Evolutionary conservation across 2,797 vertebrate genomes (phyloP).

Genomic region (Karalla daura): DNA sequence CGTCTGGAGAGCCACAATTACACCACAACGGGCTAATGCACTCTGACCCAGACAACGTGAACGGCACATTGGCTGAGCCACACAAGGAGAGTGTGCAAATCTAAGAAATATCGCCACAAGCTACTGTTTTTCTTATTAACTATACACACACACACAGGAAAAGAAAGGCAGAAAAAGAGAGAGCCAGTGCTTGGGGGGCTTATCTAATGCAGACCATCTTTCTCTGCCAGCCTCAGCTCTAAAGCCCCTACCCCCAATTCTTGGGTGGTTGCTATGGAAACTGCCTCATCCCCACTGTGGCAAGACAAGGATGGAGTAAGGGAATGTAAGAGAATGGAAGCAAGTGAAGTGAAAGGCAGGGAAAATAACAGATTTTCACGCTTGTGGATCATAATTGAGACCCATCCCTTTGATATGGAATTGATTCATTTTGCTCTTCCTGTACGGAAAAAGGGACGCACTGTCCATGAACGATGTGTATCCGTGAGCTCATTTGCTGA

Average conservation of each 20-base stretch:
- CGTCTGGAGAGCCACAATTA: conserved; percentile 33
- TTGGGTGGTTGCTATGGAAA: conserved; percentile 83
- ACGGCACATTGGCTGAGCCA: background rate
- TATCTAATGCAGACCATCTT: conserved; percentile 69
- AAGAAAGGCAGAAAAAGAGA: background rate
- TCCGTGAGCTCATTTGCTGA: conserved; percentile 8
- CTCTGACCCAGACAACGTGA: conserved; percentile 43
- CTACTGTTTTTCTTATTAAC: conserved; percentile 46
- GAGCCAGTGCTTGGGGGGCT: conserved; percentile 43
- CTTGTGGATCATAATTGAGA: background rate
- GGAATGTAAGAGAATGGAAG: conserved; percentile 44
- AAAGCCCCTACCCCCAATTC: conserved; percentile 76
- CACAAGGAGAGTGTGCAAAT: conserved; percentile 16
- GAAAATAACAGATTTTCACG: conserved; percentile 4
- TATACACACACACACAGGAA: conserved; percentile 33
- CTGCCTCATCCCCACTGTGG: conserved; percentile 69
- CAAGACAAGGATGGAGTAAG: conserved; percentile 59
- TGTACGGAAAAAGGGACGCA: background rate
- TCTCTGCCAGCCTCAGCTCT: conserved; percentile 61
- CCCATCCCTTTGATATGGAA: background rate
- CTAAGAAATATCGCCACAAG: conserved; percentile 36
- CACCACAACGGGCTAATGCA: conserved; percentile 24
- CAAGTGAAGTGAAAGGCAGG: conserved; percentile 20
- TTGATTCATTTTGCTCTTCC: background rate
- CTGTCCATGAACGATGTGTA: background rate